phyloP scores from a whole-genome alignment of 2,888 invertebrate genomes.

The Eupeodes latifasciatus region DNA sequence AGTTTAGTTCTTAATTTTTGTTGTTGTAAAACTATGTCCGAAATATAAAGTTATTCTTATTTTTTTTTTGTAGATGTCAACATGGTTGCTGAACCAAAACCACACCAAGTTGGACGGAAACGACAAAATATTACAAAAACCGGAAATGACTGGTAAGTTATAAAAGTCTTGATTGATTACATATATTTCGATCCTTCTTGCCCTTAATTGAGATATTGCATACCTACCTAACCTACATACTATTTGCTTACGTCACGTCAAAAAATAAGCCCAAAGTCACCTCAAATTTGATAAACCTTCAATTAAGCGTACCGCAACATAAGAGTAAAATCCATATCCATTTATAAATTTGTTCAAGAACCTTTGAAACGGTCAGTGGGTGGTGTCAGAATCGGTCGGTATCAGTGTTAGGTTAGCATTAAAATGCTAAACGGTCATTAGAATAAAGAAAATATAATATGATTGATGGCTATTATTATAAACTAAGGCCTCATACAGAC shows the following conservation, averaged over 20 bases:
- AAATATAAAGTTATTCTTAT: constrained; percentile 10
- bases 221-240: not conserved
- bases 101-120: constrained; percentile 87
- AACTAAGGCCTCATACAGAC: not conserved
- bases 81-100: constrained; percentile 89
- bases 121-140: constrained; percentile 87
- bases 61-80: constrained; percentile 86
- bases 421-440: constrained; percentile 21
- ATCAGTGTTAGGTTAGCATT: constrained; percentile 14
- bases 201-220: not conserved
- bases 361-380: not conserved
- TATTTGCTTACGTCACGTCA: not conserved
- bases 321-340: not conserved
- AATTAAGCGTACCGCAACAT: not conserved
- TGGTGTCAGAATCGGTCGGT: not conserved
- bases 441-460: constrained; percentile 25
- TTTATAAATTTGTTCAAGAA: constrained; percentile 11
- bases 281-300: constrained; percentile 12
- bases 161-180: constrained; percentile 15
- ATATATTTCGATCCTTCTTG: not conserved
- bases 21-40: not conserved
- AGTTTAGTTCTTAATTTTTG: not conserved
- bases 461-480: constrained; percentile 61
- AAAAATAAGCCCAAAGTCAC: constrained; percentile 7
- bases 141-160: constrained; percentile 87